Conservation (phyloP, 2,888 invertebrate genomes). For the Hypolimnas misippus region DNA sequence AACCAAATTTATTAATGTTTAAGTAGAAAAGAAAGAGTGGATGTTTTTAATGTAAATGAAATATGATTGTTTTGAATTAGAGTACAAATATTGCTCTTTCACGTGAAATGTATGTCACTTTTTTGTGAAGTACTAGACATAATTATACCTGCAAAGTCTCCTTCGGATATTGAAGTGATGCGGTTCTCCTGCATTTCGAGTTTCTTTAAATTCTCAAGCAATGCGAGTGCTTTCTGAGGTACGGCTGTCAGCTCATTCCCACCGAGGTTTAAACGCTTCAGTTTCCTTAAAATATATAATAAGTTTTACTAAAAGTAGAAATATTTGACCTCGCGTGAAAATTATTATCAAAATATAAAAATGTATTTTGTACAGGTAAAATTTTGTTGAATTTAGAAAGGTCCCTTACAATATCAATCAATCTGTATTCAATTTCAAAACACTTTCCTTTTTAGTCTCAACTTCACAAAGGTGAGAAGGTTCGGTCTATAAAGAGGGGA, state of each 20-base stretch:
- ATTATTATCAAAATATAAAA: too few species aligned
- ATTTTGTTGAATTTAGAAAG: neutral
- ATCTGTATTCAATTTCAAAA: neutral
- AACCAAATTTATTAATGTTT: too few species aligned
- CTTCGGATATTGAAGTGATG: conserved; percentile 89
- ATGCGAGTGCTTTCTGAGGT: conserved; percentile 91
- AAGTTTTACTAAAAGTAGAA: neutral
- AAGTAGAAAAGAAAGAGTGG: too few species aligned
- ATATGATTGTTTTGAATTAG: too few species aligned
- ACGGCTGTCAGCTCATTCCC: conserved; percentile 91
- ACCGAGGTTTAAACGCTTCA: conserved; percentile 93
- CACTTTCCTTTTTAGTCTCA: neutral
- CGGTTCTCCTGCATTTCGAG: conserved; percentile 95
- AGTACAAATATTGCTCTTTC: too few species aligned
- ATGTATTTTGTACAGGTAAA: neutral
- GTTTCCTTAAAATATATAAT: conserved; percentile 82
- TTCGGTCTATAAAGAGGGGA: conserved; percentile 15
- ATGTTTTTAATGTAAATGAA: too few species aligned
- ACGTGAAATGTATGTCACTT: too few species aligned
- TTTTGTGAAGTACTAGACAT: too few species aligned
- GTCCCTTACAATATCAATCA: neutral
- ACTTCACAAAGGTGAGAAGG: neutral
- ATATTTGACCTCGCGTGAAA: neutral
- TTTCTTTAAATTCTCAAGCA: conserved; percentile 91
- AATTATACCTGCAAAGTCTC: conserved; percentile 91